Evolutionary conservation across 1,140 invertebrate genomes (phyloP).

Genomic region (Pseudomyrmex cubaensis): DNA sequence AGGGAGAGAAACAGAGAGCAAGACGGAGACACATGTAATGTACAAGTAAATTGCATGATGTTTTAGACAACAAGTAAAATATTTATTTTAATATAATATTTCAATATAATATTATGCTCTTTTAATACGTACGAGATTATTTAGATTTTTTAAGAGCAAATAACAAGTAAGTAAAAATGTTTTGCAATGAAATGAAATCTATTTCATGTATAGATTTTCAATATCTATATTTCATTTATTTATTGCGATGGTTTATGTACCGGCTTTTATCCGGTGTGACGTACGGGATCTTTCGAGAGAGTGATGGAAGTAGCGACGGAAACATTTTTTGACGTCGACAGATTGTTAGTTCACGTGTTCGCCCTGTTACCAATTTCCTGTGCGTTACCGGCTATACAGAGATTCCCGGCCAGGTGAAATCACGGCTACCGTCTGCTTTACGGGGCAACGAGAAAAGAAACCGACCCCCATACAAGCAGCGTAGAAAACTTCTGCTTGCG

Average conservation of each 20-base stretch:
- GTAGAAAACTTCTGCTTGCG: conserved; percentile 65
- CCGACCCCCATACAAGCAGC: conserved; percentile 42
- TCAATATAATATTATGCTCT: too few species aligned
- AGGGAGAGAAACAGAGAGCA: too few species aligned
- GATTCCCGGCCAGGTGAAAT: conserved; percentile 63
- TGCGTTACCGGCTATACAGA: conserved; percentile 62
- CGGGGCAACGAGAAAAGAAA: conserved; percentile 61
- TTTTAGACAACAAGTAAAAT: too few species aligned
- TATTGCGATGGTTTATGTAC: conserved; percentile 22
- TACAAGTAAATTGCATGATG: neutral
- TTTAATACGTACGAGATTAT: too few species aligned
- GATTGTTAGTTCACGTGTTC: conserved; percentile 64
- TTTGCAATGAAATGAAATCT: neutral
- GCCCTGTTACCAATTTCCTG: conserved; percentile 70
- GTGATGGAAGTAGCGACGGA: conserved; percentile 31
- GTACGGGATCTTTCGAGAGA: conserved; percentile 4
- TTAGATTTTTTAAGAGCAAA: too few species aligned
- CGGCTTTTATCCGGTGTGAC: neutral
- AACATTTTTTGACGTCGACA: conserved; percentile 54
- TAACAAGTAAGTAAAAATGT: too few species aligned
- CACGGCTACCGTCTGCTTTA: conserved; percentile 36
- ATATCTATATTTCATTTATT: neutral
- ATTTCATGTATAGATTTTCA: too few species aligned
- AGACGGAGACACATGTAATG: neutral
- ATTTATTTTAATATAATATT: too few species aligned